Evolutionary conservation across 2,113 vertebrate genomes (phyloP).

Genomic region (Chascanopsetta lugubris): DNA sequence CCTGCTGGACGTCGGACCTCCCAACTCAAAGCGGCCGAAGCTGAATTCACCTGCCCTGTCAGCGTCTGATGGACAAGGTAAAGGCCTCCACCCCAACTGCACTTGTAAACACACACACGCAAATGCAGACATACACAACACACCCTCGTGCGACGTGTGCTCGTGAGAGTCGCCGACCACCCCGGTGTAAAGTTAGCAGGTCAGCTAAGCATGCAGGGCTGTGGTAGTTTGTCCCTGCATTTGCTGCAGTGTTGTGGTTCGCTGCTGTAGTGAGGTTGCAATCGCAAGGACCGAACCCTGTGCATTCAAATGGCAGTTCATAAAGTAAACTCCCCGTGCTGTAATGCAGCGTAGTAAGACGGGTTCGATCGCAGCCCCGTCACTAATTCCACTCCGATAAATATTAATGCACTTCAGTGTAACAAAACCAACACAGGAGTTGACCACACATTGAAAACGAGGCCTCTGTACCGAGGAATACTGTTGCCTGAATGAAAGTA

Average conservation of each 20-base stretch:
- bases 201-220: not conserved
- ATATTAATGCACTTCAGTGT: not conserved
- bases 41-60: conserved; percentile 94
- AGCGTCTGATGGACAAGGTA: conserved; percentile 94
- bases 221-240: conserved; percentile 24
- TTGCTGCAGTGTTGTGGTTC: conserved; percentile 48
- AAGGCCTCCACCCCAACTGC: conserved; percentile 63
- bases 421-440: not conserved
- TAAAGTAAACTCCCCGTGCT: not conserved
- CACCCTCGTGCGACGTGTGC: accelerated
- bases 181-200: not conserved
- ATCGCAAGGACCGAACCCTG: not conserved
- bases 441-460: not conserved
- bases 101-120: conserved; percentile 28
- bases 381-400: not conserved
- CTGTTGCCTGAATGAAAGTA: not conserved
- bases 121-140: conserved; percentile 17
- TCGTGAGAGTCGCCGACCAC: accelerated
- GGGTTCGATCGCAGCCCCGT: not conserved
- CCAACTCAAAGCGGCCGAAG: conserved; percentile 93
- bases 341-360: not conserved
- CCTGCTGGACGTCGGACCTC: conserved; percentile 93
- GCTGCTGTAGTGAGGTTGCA: not conserved
- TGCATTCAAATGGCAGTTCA: not conserved
- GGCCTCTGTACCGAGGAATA: not conserved